Evolutionary conservation across 2,888 invertebrate species (phyloP), one percentile per base, ranked within the genome.

Genomic region (Mythimna vitellina): DNA sequence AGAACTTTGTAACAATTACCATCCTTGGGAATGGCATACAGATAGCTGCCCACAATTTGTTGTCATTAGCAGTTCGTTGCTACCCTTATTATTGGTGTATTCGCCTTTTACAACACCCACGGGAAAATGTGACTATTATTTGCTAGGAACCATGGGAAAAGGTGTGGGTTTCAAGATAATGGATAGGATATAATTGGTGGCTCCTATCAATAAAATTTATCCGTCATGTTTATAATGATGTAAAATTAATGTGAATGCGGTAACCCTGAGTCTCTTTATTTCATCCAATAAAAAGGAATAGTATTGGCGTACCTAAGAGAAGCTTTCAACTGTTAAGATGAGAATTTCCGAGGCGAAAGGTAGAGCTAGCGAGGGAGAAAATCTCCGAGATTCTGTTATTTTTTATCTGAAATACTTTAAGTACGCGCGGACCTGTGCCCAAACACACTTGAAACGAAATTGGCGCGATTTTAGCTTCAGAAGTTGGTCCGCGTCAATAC

Each of bases 381-480:
- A 29, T 62, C 14, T 42, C 20, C 60, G 22, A 56, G 25, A 29
- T 72, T 54, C 38, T 73, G 72, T 78, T 71, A 63, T 14, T 51
- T 51, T 69, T 72, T 78, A 63, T 54, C 53, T 65, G 46, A 58
- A 62, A 73, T 73, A 57, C 57, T 65, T 22, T 42, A 53, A 35
- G 49, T 78, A 51, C 49, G 49, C 22, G 53, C 14, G 32, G 57
- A 62, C 65, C 49, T 73, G 54, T 62, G 62, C 73, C 22, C 73
- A 73, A 73, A 79, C 22, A 57, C 51, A 79, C 61, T 76, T 76
- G 56, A 56, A 76, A 79, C 46, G 73, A 65, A 78, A 76, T 70
- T 81, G 81, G 65, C 63, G 58, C 57, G 76, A 78, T 75, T 80
- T 76, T 63, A 70, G 70, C 54, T 81, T 70, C 63, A 66, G 35